Conservation (phyloP, 2,888 invertebrate genomes). For the Terebella lapidaria region DNA sequence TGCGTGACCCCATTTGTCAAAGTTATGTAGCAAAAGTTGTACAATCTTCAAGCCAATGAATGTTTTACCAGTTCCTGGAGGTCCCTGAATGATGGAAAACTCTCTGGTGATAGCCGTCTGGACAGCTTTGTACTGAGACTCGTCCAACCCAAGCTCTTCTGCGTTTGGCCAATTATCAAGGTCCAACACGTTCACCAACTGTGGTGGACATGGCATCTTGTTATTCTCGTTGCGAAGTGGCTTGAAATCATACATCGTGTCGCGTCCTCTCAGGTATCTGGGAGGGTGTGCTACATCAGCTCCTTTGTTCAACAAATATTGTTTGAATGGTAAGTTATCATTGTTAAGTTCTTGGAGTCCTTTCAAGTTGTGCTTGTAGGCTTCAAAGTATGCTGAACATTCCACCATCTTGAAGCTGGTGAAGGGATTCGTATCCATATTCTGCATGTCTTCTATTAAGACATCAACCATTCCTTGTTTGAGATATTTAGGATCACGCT, state of each 20-base stretch:
- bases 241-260: constrained; percentile 5
- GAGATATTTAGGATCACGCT: constrained; percentile 54
- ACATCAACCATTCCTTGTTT: constrained; percentile 39
- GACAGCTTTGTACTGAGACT: constrained; percentile 41
- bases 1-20: constrained; percentile 43
- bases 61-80: constrained; percentile 85
- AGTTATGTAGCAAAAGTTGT: constrained; percentile 61
- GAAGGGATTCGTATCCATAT: constrained; percentile 7
- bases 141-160: constrained; percentile 33
- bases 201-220: background rate
- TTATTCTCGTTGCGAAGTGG: background rate
- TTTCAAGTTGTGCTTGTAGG: constrained; percentile 68
- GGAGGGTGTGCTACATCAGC: background rate
- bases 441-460: constrained; percentile 13
- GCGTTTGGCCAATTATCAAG: constrained; percentile 34
- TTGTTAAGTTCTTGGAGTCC: constrained; percentile 61
- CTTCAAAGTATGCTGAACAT: constrained; percentile 72
- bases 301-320: constrained; percentile 60
- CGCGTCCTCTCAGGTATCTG: constrained; percentile 1
- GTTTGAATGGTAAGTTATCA: constrained; percentile 62
- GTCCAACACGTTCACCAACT: background rate
- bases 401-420: constrained; percentile 61
- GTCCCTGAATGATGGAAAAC: constrained; percentile 57
- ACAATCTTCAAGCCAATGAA: constrained; percentile 73
- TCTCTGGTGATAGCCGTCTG: constrained; percentile 41